phyloP scores from a whole-genome alignment of 2,113 vertebrate species.

The Megaptera novaeangliae region DNA sequence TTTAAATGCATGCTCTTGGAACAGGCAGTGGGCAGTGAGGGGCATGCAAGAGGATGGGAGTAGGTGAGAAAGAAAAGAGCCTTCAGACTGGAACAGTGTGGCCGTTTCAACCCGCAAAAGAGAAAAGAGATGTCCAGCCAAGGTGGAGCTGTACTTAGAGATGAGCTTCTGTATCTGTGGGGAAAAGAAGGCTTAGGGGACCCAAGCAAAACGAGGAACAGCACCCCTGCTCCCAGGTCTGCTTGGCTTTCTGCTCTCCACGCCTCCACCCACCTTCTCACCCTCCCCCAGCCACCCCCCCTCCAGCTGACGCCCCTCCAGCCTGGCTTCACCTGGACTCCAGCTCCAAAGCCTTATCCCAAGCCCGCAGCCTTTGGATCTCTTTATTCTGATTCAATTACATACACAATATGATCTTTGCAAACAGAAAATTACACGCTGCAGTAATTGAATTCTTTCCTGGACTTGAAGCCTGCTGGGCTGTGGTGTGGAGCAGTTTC shows the following conservation, averaged over 20 bases:
- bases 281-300: fast-evolving
- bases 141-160: no score
- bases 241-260: neutral
- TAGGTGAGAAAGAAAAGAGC: neutral
- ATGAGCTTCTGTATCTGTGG: neutral
- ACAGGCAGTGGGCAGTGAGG: neutral
- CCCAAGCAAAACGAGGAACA: no score
- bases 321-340: neutral
- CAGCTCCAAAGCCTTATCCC: constrained; percentile 59
- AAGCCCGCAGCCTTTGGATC: constrained; percentile 55
- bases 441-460: constrained; percentile 71
- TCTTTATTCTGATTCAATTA: constrained; percentile 74
- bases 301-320: neutral
- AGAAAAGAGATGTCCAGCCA: neutral
- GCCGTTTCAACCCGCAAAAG: neutral
- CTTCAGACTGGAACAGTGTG: neutral
- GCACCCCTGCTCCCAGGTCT: neutral
- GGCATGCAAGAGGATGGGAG: no score
- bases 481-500: constrained; percentile 6
- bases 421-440: constrained; percentile 73
- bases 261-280: fast-evolving
- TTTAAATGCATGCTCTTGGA: neutral
- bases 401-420: constrained; percentile 67
- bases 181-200: neutral
- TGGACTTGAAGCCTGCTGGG: constrained; percentile 52